Percentiles rank a stretch among this genome's conserved stretches.
Evolutionary conservation across 2,797 vertebrate species (phyloP).

Genomic region (Pseudochirops cupreus): DNA sequence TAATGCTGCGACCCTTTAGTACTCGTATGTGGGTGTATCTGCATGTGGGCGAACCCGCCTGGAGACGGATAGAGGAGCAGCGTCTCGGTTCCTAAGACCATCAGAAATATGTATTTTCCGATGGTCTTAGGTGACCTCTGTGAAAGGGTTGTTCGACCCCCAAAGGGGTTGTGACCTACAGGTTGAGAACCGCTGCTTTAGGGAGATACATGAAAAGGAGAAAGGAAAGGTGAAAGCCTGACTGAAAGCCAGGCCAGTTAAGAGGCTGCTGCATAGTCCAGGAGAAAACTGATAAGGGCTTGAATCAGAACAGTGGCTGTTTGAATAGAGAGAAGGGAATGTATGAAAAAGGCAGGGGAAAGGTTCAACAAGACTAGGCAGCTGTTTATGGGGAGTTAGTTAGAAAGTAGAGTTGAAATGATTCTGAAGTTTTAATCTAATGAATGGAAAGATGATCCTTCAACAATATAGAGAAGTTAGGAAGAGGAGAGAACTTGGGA

Average conservation of each 20-base stretch:
- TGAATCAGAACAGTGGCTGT: not conserved
- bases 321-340: not conserved
- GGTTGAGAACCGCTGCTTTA: too few relatives aligned
- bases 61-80: too few relatives aligned
- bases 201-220: not conserved
- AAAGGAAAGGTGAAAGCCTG: not conserved
- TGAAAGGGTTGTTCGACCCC: too few relatives aligned
- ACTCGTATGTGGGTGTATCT: too few relatives aligned
- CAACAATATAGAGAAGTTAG: too few relatives aligned
- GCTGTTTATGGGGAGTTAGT: not conserved
- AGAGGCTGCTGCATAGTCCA: not conserved
- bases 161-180: too few relatives aligned
- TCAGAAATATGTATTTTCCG: too few relatives aligned
- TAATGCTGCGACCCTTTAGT: too few relatives aligned
- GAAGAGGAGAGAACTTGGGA: not conserved
- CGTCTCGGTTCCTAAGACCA: too few relatives aligned
- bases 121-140: too few relatives aligned
- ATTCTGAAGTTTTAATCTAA: not conserved
- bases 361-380: not conserved
- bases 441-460: too few relatives aligned
- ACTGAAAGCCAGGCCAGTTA: not conserved
- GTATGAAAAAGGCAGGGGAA: not conserved
- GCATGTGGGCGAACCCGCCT: too few relatives aligned
- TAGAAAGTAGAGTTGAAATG: not conserved
- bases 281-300: not conserved